Conservation (phyloP, 2,113 vertebrate species). For the Scolopax mira region DNA sequence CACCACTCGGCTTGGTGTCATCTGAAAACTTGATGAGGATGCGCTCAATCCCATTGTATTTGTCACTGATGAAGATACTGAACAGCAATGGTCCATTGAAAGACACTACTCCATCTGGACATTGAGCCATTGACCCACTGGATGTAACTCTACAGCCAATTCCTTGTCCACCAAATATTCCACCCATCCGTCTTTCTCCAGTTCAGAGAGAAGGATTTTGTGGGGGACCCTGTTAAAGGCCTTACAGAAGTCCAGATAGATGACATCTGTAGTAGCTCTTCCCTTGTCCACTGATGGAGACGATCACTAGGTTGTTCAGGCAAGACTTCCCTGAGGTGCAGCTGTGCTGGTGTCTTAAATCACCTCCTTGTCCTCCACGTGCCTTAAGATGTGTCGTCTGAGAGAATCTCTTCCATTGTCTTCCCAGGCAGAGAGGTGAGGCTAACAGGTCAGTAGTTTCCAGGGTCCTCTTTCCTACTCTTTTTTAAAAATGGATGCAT, state of each 20-base stretch:
- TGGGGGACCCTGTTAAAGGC: too few relatives aligned
- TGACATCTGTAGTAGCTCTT: too few relatives aligned
- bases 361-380: neutral
- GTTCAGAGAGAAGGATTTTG: too few relatives aligned
- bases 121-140: neutral
- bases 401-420: too few relatives aligned
- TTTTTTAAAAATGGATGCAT: neutral
- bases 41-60: neutral
- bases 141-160: neutral
- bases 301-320: too few relatives aligned
- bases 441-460: too few relatives aligned
- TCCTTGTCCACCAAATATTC: neutral
- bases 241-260: too few relatives aligned
- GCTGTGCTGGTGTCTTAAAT: too few relatives aligned
- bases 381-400: neutral
- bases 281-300: too few relatives aligned
- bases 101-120: neutral
- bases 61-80: neutral
- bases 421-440: too few relatives aligned
- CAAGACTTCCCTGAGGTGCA: too few relatives aligned
- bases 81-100: neutral
- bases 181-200: too few relatives aligned
- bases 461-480: neutral
- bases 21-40: neutral
- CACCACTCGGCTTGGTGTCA: neutral